phyloP scores from a whole-genome alignment of 2,888 invertebrate species.

The Zaprionus bogoriensis region DNA sequence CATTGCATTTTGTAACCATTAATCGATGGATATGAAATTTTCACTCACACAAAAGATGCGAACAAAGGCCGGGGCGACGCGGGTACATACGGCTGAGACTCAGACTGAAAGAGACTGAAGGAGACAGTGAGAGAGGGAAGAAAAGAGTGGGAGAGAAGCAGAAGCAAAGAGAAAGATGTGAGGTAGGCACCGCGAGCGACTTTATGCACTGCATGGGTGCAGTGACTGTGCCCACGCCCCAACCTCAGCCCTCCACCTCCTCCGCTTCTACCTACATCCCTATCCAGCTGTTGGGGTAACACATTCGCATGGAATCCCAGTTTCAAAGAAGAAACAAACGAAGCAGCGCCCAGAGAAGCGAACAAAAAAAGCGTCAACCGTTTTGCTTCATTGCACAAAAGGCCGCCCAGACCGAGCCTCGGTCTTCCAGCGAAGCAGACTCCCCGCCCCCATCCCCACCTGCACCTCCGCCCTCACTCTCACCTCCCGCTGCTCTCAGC shows the following conservation, averaged over 20 bases:
- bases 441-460: not conserved
- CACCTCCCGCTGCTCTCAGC: not conserved
- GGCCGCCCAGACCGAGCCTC: conserved; percentile 37
- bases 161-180: not conserved
- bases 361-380: conserved; percentile 45
- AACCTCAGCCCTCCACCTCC: too few relatives aligned
- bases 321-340: conserved; percentile 55
- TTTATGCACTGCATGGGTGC: conserved; percentile 26
- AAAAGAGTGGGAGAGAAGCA: not conserved
- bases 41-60: conserved; percentile 32
- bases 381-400: conserved; percentile 71
- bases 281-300: not conserved
- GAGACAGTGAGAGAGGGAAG: not conserved
- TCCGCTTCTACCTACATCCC: too few relatives aligned
- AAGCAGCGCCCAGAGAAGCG: conserved; percentile 40
- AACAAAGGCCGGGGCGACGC: conserved; percentile 2
- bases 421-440: conserved; percentile 25
- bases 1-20: conserved; percentile 37
- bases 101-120: conserved; percentile 5
- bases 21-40: conserved; percentile 49
- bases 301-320: conserved; percentile 24
- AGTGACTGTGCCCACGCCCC: conserved; percentile 11
- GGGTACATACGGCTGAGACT: conserved; percentile 37
- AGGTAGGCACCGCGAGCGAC: not conserved
- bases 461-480: not conserved